Percentiles rank a stretch among this genome's conserved stretches.
phyloP scores from a whole-genome alignment of 2,888 invertebrate species.

The Zelleria hepariella region DNA sequence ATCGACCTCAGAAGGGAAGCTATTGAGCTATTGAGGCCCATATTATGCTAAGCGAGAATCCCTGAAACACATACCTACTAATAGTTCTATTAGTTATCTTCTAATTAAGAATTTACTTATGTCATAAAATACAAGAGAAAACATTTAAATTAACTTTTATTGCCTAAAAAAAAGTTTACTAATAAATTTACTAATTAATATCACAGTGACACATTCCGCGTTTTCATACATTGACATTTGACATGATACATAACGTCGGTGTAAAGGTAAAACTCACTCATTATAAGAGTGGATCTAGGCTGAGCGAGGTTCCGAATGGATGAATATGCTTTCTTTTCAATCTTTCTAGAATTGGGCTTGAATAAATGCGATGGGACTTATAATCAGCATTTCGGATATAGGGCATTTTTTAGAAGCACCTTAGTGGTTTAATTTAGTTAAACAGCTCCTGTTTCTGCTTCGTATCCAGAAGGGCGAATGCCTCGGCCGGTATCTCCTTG shows the following conservation, averaged over 20 bases:
- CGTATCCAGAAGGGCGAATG: conserved; percentile 29
- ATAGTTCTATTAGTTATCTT: background rate
- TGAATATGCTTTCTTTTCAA: no score
- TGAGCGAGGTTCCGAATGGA: no score
- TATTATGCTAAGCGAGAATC: background rate
- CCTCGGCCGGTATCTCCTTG: conserved; percentile 37
- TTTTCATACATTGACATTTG: no score
- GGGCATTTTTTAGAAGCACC: conserved; percentile 10
- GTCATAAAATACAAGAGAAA: background rate
- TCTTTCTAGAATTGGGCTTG: no score
- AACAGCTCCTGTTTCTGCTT: conserved; percentile 18
- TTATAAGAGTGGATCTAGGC: no score
- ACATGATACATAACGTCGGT: no score
- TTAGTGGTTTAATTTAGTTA: background rate
- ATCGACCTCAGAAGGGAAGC: background rate
- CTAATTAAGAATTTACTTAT: background rate
- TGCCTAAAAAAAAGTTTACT: background rate
- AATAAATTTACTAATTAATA: conserved; percentile 5
- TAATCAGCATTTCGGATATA: no score
- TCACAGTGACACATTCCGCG: conserved; percentile 5
- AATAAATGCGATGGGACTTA: no score
- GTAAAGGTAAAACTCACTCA: no score
- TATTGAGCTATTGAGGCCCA: background rate
- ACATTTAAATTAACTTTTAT: background rate
- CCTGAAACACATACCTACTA: background rate